Base-by-base conservation (phyloP, 1,140 invertebrate genomes). In the Coptotermes formosanus region DNA sequence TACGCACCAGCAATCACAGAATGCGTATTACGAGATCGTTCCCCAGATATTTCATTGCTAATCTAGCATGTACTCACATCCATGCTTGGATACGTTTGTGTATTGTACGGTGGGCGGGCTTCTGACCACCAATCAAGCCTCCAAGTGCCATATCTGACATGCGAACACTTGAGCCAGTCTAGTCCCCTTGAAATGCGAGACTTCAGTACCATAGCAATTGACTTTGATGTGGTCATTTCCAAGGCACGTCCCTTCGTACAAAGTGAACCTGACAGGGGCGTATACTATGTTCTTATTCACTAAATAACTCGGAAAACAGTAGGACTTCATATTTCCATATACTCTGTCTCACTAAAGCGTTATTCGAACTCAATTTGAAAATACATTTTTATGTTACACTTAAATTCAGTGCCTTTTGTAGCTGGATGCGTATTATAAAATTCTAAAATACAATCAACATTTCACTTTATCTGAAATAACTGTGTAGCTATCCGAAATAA, bases 211-310 rank as follows among this genome's bases (percentile, higher is more conserved):
- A 75, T 3, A 30, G n/a, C 64, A 75, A 30, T 75, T n/a, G 25
- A 75, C 64, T 75, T 75, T 75, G 64, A 75, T 75, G 64, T 75
- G 64, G 64, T 30, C 64, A 75, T 30, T 30, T 30, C 64, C n/a
- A 75, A 75, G 25, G n/a, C n/a, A 75, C 25, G 25, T 75, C n/a
- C 8, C 64, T 14, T 75, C 64, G 64, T 30, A 75, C 25, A 75
- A 75, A 75, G 16, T 6, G n/a, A 30, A 12, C 7, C n/a, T 75
- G 25, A 64, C 21, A n/a, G 1, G 14, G 25, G 6, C 64, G 25
- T 25, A 75, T 75, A 30, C 9, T n/a, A 12, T 11, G 25, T 25
- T n/a, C 11, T 12, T 30, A 30, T 75, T 75, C 16, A 75, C 8
- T 75, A 30, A 75, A 75, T 75, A 75, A 30, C 64, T 75, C 14